Evolutionary conservation across 2,888 invertebrate genomes (phyloP).

Genomic region (Rugalucina vietnamica): DNA sequence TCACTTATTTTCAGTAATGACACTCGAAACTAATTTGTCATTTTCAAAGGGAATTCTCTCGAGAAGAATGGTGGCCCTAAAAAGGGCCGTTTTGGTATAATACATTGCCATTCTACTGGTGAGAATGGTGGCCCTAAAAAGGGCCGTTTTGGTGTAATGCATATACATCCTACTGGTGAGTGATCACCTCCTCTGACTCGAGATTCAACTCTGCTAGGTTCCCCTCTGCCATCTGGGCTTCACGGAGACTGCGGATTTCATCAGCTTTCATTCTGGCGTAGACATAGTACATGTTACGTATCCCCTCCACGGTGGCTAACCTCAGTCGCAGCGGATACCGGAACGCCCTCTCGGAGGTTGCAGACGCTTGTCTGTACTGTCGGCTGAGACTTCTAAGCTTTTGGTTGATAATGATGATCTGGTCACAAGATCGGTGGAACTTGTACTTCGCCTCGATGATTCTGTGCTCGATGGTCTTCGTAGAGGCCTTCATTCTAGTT

Average conservation of each 20-base stretch:
- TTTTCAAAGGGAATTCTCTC: too few relatives aligned
- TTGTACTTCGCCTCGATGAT: slow-evolving; percentile 36
- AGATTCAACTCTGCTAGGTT: too few relatives aligned
- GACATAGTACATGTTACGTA: slow-evolving; percentile 66
- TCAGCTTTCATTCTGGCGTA: slow-evolving; percentile 54
- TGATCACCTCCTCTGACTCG: too few relatives aligned
- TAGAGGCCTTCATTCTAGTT: neutral
- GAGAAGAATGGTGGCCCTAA: slow-evolving; percentile 40
- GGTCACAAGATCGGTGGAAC: slow-evolving; percentile 68
- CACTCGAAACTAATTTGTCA: too few relatives aligned
- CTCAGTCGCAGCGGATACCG: slow-evolving; percentile 73
- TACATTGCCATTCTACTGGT: too few relatives aligned
- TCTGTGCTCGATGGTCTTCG: neutral
- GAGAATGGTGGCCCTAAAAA: slow-evolving; percentile 63
- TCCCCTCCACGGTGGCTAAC: slow-evolving; percentile 69
- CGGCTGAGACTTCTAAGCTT: slow-evolving; percentile 59
- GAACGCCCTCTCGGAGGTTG: slow-evolving; percentile 66
- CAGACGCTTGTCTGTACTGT: slow-evolving; percentile 72
- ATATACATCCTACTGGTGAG: too few relatives aligned
- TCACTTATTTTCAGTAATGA: too few relatives aligned
- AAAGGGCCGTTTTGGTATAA: slow-evolving; percentile 58
- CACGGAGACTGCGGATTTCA: slow-evolving; percentile 37
- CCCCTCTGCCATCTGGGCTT: neutral
- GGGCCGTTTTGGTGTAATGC: slow-evolving; percentile 51
- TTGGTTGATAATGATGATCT: slow-evolving; percentile 71